Evolutionary conservation across 2,797 vertebrate species (phyloP).

Genomic region (Pampus argenteus): DNA sequence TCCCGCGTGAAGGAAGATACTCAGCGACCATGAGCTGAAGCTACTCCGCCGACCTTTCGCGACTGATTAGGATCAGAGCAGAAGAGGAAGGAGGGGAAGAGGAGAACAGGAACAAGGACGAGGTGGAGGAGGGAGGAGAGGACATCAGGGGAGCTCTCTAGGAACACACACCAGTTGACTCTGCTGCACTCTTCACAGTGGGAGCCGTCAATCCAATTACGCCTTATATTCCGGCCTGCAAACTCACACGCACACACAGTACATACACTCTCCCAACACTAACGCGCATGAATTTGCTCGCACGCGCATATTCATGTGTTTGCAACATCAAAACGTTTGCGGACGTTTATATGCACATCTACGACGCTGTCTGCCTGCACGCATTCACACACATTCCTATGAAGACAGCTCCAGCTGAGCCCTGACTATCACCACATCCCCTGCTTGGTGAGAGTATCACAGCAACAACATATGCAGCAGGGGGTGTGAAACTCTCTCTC

Average conservation of each 20-base stretch:
- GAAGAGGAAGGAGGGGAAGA: slow-evolving; percentile 43
- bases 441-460: slow-evolving; percentile 62
- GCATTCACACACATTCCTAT: slow-evolving; percentile 9
- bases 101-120: slow-evolving; percentile 34
- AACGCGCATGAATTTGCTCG: slow-evolving; percentile 11
- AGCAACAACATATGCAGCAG: slow-evolving; percentile 72
- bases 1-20: slow-evolving; percentile 22
- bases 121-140: slow-evolving; percentile 38
- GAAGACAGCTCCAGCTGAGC: slow-evolving; percentile 65
- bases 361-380: slow-evolving; percentile 5
- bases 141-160: slow-evolving; percentile 61
- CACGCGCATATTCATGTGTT: slow-evolving; percentile 4
- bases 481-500: slow-evolving; percentile 57
- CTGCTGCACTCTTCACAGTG: slow-evolving; percentile 69
- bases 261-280: background rate
- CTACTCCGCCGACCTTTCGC: slow-evolving; percentile 53
- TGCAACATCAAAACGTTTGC: slow-evolving; percentile 7
- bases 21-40: slow-evolving; percentile 35
- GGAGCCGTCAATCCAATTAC: slow-evolving; percentile 80
- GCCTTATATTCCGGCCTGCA: slow-evolving; percentile 33
- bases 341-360: slow-evolving; percentile 28
- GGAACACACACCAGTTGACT: slow-evolving; percentile 78
- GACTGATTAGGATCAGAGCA: slow-evolving; percentile 64
- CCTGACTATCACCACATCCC: slow-evolving; percentile 57
- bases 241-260: slow-evolving; percentile 13